These are phyloP conservation scores for Liparis tanakae DNA, from an alignment of 2,797 vertebrate species.

Conservation along the genomic window DNA sequence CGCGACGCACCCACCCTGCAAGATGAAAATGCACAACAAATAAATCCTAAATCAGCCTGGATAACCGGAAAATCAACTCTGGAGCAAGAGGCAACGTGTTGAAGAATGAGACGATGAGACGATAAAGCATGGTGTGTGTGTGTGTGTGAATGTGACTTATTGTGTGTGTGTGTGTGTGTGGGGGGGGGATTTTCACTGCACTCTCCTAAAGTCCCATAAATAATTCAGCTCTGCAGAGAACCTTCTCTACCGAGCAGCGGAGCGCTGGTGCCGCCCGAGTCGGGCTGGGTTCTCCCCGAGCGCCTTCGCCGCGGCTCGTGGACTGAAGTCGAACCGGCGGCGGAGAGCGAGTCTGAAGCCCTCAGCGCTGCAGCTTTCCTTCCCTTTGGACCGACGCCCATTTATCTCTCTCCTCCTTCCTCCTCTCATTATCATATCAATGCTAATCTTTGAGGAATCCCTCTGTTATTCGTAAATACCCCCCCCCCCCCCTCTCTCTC, in stretches of 20 bases:
- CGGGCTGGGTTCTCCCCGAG: slow-evolving; percentile 65
- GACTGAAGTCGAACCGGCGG: slow-evolving; percentile 32
- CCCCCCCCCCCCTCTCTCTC: slow-evolving; percentile 2
- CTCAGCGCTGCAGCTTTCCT: slow-evolving; percentile 31
- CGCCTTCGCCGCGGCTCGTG: slow-evolving; percentile 54
- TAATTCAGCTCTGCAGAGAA: slow-evolving; percentile 84
- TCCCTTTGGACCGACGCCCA: neutral
- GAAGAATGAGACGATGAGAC: slow-evolving; percentile 22
- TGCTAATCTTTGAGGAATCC: slow-evolving; percentile 47
- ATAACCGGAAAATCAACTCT: slow-evolving; percentile 23
- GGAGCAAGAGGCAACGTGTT: slow-evolving; percentile 4
- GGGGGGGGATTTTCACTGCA: slow-evolving; percentile 75
- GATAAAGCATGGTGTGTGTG: slow-evolving; percentile 41
- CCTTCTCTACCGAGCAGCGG: slow-evolving; percentile 67
- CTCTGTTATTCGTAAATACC: slow-evolving; percentile 45
- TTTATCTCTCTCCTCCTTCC: slow-evolving; percentile 12
- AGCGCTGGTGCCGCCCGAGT: slow-evolving; percentile 49
- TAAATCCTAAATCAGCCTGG: slow-evolving; percentile 3
- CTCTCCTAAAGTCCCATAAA: slow-evolving; percentile 79
- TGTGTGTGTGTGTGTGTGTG: slow-evolving; percentile 50
- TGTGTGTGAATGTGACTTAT: slow-evolving; percentile 58
- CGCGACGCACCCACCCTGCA: too few relatives aligned
- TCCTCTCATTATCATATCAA: slow-evolving; percentile 8
- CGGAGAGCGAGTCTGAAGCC: slow-evolving; percentile 22
- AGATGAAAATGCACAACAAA: slow-evolving; percentile 23